phyloP scores from a whole-genome alignment of 2,888 invertebrate species.

The Helleia helle region DNA sequence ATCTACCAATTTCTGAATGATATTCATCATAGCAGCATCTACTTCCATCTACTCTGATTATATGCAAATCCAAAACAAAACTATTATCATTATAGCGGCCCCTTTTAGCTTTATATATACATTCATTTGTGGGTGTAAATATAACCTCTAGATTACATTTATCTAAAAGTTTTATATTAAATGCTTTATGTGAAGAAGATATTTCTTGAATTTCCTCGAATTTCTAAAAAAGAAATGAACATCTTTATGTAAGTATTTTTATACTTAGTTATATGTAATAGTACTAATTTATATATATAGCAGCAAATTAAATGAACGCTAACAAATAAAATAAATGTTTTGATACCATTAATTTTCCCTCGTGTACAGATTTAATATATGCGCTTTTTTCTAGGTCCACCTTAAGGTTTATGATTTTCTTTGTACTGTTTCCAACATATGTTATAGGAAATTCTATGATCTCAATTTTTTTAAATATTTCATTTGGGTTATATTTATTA shows the following conservation, averaged over 20 bases:
- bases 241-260: too few relatives aligned
- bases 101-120: conserved; percentile 45
- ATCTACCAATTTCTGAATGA: conserved; percentile 61
- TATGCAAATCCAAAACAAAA: conserved; percentile 54
- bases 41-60: conserved; percentile 46
- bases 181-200: conserved; percentile 61
- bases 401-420: conserved; percentile 40
- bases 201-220: conserved; percentile 53
- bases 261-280: too few relatives aligned
- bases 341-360: conserved; percentile 50
- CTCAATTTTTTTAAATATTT: conserved; percentile 47
- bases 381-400: conserved; percentile 40
- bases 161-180: conserved; percentile 32
- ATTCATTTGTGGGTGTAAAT: conserved; percentile 51
- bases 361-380: conserved; percentile 49
- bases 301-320: too few relatives aligned
- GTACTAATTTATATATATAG: too few relatives aligned
- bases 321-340: too few relatives aligned
- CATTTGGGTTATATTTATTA: conserved; percentile 39
- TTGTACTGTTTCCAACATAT: conserved; percentile 45
- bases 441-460: conserved; percentile 55
- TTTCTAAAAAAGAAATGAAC: conserved; percentile 47
- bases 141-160: conserved; percentile 38
- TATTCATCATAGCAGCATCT: conserved; percentile 49
- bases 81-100: conserved; percentile 36